phyloP scores from a whole-genome alignment of 2,888 invertebrate genomes.

The Hecatera dysodea region DNA sequence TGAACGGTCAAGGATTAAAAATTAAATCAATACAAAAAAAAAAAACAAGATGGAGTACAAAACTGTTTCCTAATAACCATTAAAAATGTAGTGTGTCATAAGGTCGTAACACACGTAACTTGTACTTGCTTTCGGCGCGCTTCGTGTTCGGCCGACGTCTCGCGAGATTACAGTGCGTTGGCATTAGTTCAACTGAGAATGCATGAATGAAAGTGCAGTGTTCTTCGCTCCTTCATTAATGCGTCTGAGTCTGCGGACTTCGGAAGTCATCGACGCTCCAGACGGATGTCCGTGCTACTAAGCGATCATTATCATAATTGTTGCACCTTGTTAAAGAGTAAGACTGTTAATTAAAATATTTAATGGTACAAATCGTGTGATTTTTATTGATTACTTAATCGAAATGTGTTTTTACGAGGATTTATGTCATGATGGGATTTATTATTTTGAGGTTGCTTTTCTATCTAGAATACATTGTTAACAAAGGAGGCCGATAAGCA shows the following conservation, averaged over 20 bases:
- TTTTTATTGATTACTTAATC: neutral
- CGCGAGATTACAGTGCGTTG: constrained; percentile 87
- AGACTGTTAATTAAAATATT: constrained; percentile 20
- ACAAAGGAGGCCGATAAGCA: no score
- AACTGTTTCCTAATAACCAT: constrained; percentile 28
- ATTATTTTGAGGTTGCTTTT: neutral
- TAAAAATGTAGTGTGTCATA: constrained; percentile 52
- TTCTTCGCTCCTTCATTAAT: constrained; percentile 63
- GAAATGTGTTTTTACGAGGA: neutral
- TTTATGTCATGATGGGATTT: neutral
- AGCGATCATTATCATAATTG: constrained; percentile 39
- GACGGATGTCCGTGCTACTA: constrained; percentile 66
- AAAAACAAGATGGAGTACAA: constrained; percentile 20
- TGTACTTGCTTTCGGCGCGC: constrained; percentile 13
- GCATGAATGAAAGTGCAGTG: constrained; percentile 83
- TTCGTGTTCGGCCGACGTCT: constrained; percentile 81
- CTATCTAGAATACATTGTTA: no score
- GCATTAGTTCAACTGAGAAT: constrained; percentile 76
- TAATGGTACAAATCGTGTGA: neutral
- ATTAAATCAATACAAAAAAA: constrained; percentile 18
- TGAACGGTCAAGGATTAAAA: neutral
- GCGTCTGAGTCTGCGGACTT: constrained; percentile 64
- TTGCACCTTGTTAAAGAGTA: constrained; percentile 15
- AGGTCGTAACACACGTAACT: constrained; percentile 47
- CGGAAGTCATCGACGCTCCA: constrained; percentile 60